Base-by-base conservation (phyloP, 2,888 invertebrate genomes). In the Protodeltote pygarga region DNA sequence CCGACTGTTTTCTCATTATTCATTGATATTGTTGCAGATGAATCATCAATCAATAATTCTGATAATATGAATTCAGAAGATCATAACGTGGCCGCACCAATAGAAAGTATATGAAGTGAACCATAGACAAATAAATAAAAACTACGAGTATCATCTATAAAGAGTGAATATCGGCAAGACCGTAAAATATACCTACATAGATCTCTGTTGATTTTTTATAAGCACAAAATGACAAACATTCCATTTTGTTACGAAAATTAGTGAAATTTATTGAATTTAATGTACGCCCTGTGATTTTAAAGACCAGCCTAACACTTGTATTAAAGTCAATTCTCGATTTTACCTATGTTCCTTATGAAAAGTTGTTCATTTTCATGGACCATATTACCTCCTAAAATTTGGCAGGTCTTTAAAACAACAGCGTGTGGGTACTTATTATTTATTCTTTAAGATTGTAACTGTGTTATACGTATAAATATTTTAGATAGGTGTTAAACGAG, bases 41-140 rank as follows among this genome's bases (percentile, higher is more conserved):
- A 69, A 33, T 38, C 71, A 4, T 71, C 81, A 39, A 60, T 79
- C 32, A 81, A 79, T 50, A 66, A 68, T 15, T 55, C 71, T 0
- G 46, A 52, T n/a, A n/a, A n/a, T 28, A 11, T 21, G 8, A 51
- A 28, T 35, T 21, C 53, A 37, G 73, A 63, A 38, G 71, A 71
- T 16, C 64, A 54, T n/a, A n/a, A n/a, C 17, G 29, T 48, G 3
- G 33, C 54, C 25, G 42, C 60, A 16, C 46, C 63, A 16, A 38
- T 65, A 42, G 68, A 73, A 46, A 54, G 51, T 60, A 61, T 65
- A 61, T 71, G 48, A 67, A 17, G 29, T 9, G 17, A n/a, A 42
- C 24, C 16, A 34, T 46, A 54, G 35, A 13, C 23, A 51, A n/a
- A 4, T 15, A 28, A 6, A 5, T 20, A 23, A n/a, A n/a, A n/a